These are phyloP conservation scores for Metaphire vulgaris DNA, from an alignment of 1,140 invertebrate species.

Conservation along the genomic window DNA sequence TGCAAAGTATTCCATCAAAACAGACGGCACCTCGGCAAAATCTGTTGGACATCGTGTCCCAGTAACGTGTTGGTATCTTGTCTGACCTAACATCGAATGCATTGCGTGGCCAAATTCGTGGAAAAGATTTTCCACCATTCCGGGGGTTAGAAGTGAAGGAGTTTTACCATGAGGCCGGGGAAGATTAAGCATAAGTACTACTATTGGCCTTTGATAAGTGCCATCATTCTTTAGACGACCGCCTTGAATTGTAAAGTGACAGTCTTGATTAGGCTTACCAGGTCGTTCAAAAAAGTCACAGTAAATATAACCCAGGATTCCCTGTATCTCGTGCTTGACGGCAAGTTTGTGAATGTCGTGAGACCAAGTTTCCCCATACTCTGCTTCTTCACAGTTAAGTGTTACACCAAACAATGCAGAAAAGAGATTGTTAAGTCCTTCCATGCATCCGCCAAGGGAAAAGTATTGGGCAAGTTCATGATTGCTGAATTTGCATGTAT, in stretches of 20 bases:
- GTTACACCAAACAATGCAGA: constrained; percentile 66
- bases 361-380: constrained; percentile 75
- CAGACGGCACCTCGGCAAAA: constrained; percentile 95
- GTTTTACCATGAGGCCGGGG: constrained; percentile 57
- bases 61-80: constrained; percentile 91
- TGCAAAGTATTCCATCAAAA: constrained; percentile 97
- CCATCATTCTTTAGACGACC: constrained; percentile 73
- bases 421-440: constrained; percentile 81
- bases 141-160: constrained; percentile 73
- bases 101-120: constrained; percentile 99
- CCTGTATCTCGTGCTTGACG: constrained; percentile 68
- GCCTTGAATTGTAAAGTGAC: constrained; percentile 95
- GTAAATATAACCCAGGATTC: constrained; percentile 85
- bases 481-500: constrained; percentile 34
- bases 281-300: constrained; percentile 89
- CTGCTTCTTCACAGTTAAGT: constrained; percentile 64
- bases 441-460: constrained; percentile 89
- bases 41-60: constrained; percentile 94
- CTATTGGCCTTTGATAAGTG: constrained; percentile 82
- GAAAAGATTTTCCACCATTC: constrained; percentile 86
- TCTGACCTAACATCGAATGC: constrained; percentile 92
- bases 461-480: constrained; percentile 62
- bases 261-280: constrained; percentile 90
- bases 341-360: constrained; percentile 77
- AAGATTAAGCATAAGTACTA: constrained; percentile 87